Percentiles rank a stretch among this genome's conserved stretches.
phyloP scores from a whole-genome alignment of 1,140 invertebrate species.

The Brachystomella parvula region DNA sequence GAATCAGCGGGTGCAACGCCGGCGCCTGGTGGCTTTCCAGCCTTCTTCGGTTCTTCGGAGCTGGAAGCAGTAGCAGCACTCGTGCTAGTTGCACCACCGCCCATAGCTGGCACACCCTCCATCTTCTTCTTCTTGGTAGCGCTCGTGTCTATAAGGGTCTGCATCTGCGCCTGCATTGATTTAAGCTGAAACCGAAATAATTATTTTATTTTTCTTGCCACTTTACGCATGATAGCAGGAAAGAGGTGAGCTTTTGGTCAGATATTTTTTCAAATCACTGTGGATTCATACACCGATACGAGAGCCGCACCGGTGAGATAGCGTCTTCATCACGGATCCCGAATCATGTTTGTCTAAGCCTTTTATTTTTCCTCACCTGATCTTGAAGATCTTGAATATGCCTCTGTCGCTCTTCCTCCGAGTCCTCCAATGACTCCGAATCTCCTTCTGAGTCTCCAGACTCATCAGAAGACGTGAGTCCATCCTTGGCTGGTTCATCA shows the following conservation, averaged over 20 bases:
- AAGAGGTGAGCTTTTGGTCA: too few relatives aligned
- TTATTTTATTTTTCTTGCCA: too few relatives aligned
- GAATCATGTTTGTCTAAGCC: too few relatives aligned
- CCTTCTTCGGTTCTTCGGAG: conserved; percentile 15
- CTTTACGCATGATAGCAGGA: too few relatives aligned
- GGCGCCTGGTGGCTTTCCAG: conserved; percentile 42
- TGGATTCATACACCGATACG: neutral
- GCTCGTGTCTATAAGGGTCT: conserved; percentile 70
- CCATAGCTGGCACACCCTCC: conserved; percentile 39
- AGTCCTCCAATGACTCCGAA: conserved; percentile 67
- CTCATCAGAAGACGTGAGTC: conserved; percentile 16
- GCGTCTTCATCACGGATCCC: too few relatives aligned
- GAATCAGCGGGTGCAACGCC: conserved; percentile 46
- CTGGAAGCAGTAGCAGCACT: conserved; percentile 20
- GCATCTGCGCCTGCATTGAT: conserved; percentile 87
- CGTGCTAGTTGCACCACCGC: conserved; percentile 26
- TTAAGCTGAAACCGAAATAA: conserved; percentile 52
- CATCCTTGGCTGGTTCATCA: conserved; percentile 54
- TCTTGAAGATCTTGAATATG: conserved; percentile 80
- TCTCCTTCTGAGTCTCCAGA: conserved; percentile 56
- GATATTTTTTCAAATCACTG: conserved; percentile 8
- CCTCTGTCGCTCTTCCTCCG: conserved; percentile 70
- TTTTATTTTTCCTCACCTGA: conserved; percentile 55
- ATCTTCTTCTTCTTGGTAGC: conserved; percentile 65
- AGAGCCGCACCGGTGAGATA: neutral